Base-by-base conservation (phyloP, 2,888 invertebrate species). In the Euclidia mi region DNA sequence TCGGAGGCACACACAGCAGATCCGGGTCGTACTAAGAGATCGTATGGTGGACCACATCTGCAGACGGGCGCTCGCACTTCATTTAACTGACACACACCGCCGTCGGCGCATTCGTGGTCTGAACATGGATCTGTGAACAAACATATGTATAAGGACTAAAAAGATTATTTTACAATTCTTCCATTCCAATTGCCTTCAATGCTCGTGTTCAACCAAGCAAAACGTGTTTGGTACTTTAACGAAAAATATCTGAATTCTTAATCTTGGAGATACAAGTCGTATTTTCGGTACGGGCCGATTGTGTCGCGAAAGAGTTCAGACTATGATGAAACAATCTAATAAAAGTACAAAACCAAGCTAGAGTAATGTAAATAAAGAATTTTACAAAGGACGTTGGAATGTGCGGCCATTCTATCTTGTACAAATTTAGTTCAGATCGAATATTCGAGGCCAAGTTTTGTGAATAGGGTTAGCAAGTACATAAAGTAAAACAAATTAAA, bases 1-100 rank as follows among this genome's bases (percentile, higher is more conserved):
- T 97, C 97, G 55, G 97, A 97, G 38, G 97, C 97, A 80, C 97
- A 97, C 48, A 97, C 95, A 1, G 97, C 97, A 0, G 93, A 90
- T 0, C 92, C 91, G 6, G 97, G 96, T 38, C 96, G 95, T 75
- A 97, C 96, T 75, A 97, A 95, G 71, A 98, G 95, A 47, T 97
- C 96, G 79, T 97, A 97, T 43, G 96, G 95, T 70, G 97, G 97
- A 52, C 97, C 97, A 87, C 98, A 98, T 58, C 96, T 95, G 87
- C 98, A 98, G 35, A 95, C 95, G 0, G 98, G 97, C 67, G 96
- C 95, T 40, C 98, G 95, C 47, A 96, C 95, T 72, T 95, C 96
- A 89, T 97, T 97, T 88, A 98, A 93, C 87, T 97, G 97, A 91
- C 98, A 98, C 57, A 98, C 95, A 83, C 98, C 97, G 25, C 97